Evolutionary conservation across 1,140 invertebrate species (phyloP).

Genomic region (Polypedilum vanderplanki): DNA sequence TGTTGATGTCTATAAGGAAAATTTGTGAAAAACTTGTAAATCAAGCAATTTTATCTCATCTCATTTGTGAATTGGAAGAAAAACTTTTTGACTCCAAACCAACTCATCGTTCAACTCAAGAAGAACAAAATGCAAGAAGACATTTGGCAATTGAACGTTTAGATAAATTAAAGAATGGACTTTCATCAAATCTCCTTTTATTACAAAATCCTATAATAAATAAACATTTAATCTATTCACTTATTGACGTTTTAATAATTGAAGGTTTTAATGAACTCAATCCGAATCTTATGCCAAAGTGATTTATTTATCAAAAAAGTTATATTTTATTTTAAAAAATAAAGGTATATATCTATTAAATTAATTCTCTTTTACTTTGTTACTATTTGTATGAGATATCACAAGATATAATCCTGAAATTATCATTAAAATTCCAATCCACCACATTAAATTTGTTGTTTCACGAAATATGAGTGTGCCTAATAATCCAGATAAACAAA

Average conservation of each 20-base stretch:
- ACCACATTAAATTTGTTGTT: slow-evolving; percentile 15
- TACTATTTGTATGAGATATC: not conserved
- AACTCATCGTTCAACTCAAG: not conserved
- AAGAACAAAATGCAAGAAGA: slow-evolving; percentile 29
- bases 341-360: not conserved
- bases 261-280: slow-evolving; percentile 31
- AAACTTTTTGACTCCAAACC: slow-evolving; percentile 29
- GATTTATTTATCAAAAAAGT: not conserved
- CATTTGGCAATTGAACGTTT: slow-evolving; percentile 27
- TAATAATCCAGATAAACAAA: slow-evolving; percentile 1
- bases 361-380: not conserved
- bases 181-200: not conserved
- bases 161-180: slow-evolving; percentile 8
- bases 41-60: slow-evolving; percentile 25
- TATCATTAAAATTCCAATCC: slow-evolving; percentile 23
- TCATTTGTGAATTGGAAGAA: slow-evolving; percentile 29
- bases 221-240: slow-evolving; percentile 31
- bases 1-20: not conserved
- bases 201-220: slow-evolving; percentile 31
- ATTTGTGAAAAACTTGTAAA: not conserved
- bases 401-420: slow-evolving; percentile 23
- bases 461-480: slow-evolving; percentile 25
- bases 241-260: slow-evolving; percentile 30
- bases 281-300: not conserved
- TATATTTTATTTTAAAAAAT: not conserved